Base-by-base conservation (phyloP, 1,140 invertebrate species). In the Paralvinella palmiformis region DNA sequence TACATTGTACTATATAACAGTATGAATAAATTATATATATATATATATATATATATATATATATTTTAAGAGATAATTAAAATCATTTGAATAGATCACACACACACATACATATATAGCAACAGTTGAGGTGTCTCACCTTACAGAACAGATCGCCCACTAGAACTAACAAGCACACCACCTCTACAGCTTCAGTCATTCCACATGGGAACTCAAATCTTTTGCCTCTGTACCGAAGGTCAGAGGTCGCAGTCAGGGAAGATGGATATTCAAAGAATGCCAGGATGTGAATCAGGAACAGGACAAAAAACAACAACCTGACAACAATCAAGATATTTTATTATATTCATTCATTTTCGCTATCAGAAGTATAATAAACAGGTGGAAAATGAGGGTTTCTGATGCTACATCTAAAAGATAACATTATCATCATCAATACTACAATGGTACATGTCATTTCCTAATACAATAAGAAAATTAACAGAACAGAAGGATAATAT, bases 181-280 rank as follows among this genome's bases (percentile, higher is more conserved):
- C 33, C 62, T 79, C 78, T 29, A 76, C 66, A 7, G 52, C 52
- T 58, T 78, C 71, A 6, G 72, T 75, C 7, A 75, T 50, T 55
- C 76, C 75, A 71, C 76, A 78, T 2, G 75, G 72, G 24, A 73
- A 58, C 13, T 48, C 24, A 6, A 71, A 41, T 29, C 73, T 66
- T 1, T 69, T 59, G 10, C 58, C 68, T 37, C 65, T 62, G 41
- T 35, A 33, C 13, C 72, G 67, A 10, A 76, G 72, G 52, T 79
- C 78, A 22, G 76, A 76, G 3, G 74, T 74, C 68, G 70, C 69
- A 2, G 73, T 74, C 31, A 79, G 59, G 3, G 78, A 78, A 2
- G 78, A 79, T n/a, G 78, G 78, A 36, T 66, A 70, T 55, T 79
- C 76, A 59, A 79, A 68, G 56, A 79, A 78, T 17, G 74, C 76